A percentile compares a stretch with the other conserved stretches of the same genome.
These are phyloP conservation scores for Staurois parvus DNA, from an alignment of 2,797 vertebrate genomes.

Conservation along the genomic window DNA sequence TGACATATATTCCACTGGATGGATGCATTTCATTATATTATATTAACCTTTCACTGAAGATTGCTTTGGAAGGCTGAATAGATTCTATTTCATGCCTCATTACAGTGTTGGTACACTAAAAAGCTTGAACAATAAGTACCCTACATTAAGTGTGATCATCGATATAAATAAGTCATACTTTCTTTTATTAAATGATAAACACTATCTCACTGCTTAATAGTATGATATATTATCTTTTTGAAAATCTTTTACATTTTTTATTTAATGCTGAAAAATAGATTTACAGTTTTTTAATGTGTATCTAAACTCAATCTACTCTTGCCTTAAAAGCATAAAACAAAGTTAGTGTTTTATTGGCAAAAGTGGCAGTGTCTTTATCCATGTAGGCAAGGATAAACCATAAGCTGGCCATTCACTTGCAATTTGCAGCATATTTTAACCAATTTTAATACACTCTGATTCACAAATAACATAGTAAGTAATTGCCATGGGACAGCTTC, in stretches of 20 bases:
- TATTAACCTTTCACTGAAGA: slow-evolving; percentile 45
- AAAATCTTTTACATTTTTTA: not conserved
- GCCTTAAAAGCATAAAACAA: too few relatives aligned
- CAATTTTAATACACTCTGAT: too few relatives aligned
- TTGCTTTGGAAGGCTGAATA: slow-evolving; percentile 41
- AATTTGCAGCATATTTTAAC: too few relatives aligned
- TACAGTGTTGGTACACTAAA: slow-evolving; percentile 39
- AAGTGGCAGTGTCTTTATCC: too few relatives aligned
- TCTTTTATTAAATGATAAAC: slow-evolving; percentile 22
- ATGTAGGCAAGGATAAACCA: too few relatives aligned
- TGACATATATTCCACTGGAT: slow-evolving; percentile 48
- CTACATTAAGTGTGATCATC: slow-evolving; percentile 45
- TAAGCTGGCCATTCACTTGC: too few relatives aligned
- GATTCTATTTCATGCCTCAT: slow-evolving; percentile 55
- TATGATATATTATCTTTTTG: slow-evolving; percentile 8
- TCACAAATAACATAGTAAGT: too few relatives aligned
- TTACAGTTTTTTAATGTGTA: too few relatives aligned
- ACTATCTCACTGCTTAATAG: slow-evolving; percentile 17
- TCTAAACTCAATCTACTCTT: too few relatives aligned
- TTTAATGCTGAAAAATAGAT: too few relatives aligned
- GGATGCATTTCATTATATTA: slow-evolving; percentile 49
- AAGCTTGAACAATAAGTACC: slow-evolving; percentile 52
- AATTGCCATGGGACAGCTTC: too few relatives aligned
- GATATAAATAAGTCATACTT: slow-evolving; percentile 30
- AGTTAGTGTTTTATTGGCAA: too few relatives aligned